Percentiles rank a stretch among this genome's conserved stretches.
Conservation (phyloP, 2,113 vertebrate species). For the Pseudorhombus dupliciocellatus region DNA sequence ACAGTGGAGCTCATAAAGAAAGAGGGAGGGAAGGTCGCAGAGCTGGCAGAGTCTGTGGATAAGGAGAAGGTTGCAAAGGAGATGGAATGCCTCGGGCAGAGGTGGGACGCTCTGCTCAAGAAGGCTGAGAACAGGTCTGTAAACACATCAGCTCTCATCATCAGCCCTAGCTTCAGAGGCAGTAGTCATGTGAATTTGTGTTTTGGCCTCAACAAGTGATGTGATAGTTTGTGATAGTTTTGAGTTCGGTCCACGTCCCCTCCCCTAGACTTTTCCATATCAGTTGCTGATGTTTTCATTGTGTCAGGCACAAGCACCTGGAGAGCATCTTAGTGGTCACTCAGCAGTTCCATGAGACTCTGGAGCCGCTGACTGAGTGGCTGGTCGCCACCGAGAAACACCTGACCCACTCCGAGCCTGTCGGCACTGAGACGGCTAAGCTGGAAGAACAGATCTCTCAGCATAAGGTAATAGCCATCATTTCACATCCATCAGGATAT, state of each 20-base stretch:
- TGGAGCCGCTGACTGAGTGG: constrained; percentile 94
- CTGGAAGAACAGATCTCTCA: constrained; percentile 92
- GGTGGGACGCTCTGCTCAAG: constrained; percentile 91
- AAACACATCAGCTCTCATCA: no score
- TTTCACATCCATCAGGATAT: neutral
- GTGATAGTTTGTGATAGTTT: no score
- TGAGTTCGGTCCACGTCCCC: neutral
- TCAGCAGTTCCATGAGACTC: constrained; percentile 93
- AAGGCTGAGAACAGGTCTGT: constrained; percentile 93
- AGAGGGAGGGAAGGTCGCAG: constrained; percentile 92
- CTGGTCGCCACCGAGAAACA: constrained; percentile 88
- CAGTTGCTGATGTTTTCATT: neutral
- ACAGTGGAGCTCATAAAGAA: constrained; percentile 94
- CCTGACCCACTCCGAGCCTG: constrained; percentile 89
- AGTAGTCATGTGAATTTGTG: neutral
- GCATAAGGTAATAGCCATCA: constrained; percentile 85
- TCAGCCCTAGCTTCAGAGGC: no score
- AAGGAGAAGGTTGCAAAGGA: constrained; percentile 92
- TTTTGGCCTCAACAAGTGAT: neutral
- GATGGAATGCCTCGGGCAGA: constrained; percentile 87
- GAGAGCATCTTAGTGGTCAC: constrained; percentile 93
- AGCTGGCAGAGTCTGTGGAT: constrained; percentile 89
- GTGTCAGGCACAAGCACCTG: constrained; percentile 88
- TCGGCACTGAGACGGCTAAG: constrained; percentile 91
- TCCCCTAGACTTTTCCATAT: neutral